Conservation (phyloP, 2,888 invertebrate species). For the Catocala sponsa region DNA sequence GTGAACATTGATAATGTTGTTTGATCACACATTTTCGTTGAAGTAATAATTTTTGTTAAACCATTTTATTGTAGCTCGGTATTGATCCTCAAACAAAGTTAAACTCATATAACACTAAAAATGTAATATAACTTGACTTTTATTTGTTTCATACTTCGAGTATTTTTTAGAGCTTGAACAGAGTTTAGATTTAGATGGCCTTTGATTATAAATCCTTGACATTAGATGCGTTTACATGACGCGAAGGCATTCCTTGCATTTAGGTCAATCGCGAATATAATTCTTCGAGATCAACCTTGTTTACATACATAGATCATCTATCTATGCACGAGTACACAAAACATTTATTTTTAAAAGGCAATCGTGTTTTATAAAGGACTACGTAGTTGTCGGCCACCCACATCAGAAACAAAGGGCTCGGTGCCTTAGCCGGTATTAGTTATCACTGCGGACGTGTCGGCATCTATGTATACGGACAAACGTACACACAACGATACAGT, state of each 20-base stretch:
- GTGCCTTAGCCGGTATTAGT: slow-evolving; percentile 54
- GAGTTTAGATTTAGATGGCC: neutral
- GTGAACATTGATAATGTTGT: slow-evolving; percentile 59
- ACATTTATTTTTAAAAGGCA: neutral
- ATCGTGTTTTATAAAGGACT: slow-evolving; percentile 12
- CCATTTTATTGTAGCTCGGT: neutral
- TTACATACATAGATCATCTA: neutral
- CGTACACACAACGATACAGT: slow-evolving; percentile 22
- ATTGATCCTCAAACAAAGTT: neutral
- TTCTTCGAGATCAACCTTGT: neutral
- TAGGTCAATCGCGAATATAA: neutral
- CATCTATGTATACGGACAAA: slow-evolving; percentile 62
- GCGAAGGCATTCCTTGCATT: neutral
- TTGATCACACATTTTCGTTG: slow-evolving; percentile 42
- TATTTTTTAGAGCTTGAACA: neutral
- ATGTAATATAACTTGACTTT: neutral
- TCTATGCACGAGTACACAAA: too few relatives aligned
- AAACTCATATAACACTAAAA: neutral
- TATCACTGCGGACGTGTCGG: slow-evolving; percentile 66
- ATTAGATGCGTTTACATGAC: slow-evolving; percentile 1
- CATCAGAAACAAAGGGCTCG: slow-evolving; percentile 57
- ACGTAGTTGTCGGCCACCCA: slow-evolving; percentile 54
- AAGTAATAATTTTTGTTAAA: slow-evolving; percentile 28
- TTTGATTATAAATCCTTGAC: slow-evolving; percentile 6
- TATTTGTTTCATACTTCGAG: neutral